These are phyloP conservation scores for Yponomeuta plumbellus DNA, from an alignment of 2,888 invertebrate genomes.

Conservation along the genomic window DNA sequence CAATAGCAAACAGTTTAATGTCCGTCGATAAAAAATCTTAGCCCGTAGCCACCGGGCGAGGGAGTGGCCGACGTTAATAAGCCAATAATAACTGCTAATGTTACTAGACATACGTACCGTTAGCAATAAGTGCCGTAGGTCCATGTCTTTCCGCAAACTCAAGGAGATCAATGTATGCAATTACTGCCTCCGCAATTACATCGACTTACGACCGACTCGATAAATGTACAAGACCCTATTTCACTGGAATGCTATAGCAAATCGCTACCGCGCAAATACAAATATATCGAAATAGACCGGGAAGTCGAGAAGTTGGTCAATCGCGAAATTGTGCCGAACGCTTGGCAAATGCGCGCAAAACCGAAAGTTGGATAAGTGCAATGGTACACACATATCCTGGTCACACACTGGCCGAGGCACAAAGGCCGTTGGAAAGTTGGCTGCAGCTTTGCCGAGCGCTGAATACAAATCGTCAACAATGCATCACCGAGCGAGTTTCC, in stretches of 20 bases:
- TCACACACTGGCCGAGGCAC: conserved; percentile 32
- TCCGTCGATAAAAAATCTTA: conserved; percentile 12
- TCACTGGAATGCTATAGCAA: conserved; percentile 5
- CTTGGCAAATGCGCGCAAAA: background rate
- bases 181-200: conserved; percentile 46
- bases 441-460: conserved; percentile 37
- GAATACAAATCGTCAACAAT: conserved; percentile 71
- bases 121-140: conserved; percentile 26
- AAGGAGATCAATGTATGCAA: conserved; percentile 66
- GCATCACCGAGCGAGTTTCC: conserved; percentile 56
- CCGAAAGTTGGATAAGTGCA: conserved; percentile 35
- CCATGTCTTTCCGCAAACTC: conserved; percentile 57
- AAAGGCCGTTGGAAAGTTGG: conserved; percentile 69
- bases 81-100: background rate
- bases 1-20: conserved; percentile 12
- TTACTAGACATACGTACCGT: conserved; percentile 8
- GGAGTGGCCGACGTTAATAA: conserved; percentile 35
- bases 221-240: conserved; percentile 12
- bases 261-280: conserved; percentile 5
- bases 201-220: conserved; percentile 5
- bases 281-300: background rate
- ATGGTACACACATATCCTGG: conserved; percentile 41
- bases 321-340: background rate
- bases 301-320: background rate
- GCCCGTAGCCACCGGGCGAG: conserved; percentile 33